Percentiles rank a stretch among this genome's conserved stretches.
Evolutionary conservation across 2,113 vertebrate genomes (phyloP).

Genomic region (Baryphthengus martii): DNA sequence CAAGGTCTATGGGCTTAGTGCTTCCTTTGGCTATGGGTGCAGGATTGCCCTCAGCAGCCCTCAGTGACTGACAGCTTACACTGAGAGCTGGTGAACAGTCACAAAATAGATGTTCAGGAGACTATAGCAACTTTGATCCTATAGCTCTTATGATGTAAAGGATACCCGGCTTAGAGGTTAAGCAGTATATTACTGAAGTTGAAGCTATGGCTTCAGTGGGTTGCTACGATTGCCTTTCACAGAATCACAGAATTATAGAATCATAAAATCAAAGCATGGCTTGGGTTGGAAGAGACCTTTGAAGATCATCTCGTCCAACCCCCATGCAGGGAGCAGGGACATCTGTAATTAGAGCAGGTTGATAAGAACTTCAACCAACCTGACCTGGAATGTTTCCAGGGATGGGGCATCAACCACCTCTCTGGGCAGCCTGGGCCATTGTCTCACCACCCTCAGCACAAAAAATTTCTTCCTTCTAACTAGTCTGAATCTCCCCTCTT

Average conservation of each 20-base stretch:
- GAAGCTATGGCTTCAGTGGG: not conserved
- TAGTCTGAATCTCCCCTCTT: not conserved
- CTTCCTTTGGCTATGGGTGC: not conserved
- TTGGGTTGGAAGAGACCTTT: not conserved
- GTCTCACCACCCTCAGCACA: not conserved
- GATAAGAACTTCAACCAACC: not conserved
- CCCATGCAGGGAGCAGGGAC: not conserved
- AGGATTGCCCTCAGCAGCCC: not conserved
- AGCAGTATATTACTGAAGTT: not conserved
- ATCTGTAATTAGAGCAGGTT: not conserved
- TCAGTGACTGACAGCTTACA: not conserved
- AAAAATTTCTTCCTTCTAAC: not conserved
- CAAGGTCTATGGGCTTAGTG: not conserved
- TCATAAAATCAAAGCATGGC: not conserved
- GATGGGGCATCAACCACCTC: not conserved
- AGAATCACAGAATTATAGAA: too few species aligned
- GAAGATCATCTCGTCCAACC: not conserved
- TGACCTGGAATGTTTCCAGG: not conserved
- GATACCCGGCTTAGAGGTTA: not conserved
- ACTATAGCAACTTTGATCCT: not conserved
- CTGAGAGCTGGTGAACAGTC: not conserved
- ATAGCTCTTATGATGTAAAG: not conserved
- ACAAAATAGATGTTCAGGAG: not conserved
- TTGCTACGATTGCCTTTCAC: not conserved
- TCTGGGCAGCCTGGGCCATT: not conserved